phyloP scores from a whole-genome alignment of 2,113 vertebrate species.

The Ciconia stormi region DNA sequence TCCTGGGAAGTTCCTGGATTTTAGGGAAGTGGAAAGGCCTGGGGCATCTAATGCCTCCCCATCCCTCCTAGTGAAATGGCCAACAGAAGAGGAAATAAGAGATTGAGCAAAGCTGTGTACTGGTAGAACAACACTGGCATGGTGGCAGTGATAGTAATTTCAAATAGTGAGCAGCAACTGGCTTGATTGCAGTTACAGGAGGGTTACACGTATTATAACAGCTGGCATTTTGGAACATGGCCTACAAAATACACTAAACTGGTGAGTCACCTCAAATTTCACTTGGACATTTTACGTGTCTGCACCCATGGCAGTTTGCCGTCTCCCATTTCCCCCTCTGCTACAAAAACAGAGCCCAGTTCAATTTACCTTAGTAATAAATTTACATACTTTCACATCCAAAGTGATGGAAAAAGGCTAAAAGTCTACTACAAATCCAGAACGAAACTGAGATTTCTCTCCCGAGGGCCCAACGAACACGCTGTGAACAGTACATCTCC shows the following conservation, averaged over 20 bases:
- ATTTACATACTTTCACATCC: not conserved
- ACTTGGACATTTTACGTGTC: accelerated
- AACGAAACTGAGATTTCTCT: not conserved
- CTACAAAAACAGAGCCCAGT: not conserved
- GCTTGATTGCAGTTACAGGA: not conserved
- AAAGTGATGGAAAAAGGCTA: not conserved
- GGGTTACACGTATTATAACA: not conserved
- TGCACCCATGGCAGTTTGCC: not conserved
- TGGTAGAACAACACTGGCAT: not conserved
- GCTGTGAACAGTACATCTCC: not conserved
- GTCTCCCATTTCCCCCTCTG: not conserved
- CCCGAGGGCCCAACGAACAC: accelerated
- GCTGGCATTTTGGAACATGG: not conserved
- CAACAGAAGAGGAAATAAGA: not conserved
- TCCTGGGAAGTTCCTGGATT: not conserved
- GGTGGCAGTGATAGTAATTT: not conserved
- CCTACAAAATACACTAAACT: not conserved
- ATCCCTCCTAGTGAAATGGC: not conserved
- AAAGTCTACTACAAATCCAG: not conserved
- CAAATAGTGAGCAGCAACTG: not conserved
- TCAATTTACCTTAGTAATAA: not conserved
- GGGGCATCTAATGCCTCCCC: not conserved
- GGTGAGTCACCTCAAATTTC: not conserved
- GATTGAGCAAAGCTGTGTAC: not conserved
- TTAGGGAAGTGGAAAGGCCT: not conserved